phyloP scores from a whole-genome alignment of 1,140 invertebrate genomes.

The Melitaea cinxia region DNA sequence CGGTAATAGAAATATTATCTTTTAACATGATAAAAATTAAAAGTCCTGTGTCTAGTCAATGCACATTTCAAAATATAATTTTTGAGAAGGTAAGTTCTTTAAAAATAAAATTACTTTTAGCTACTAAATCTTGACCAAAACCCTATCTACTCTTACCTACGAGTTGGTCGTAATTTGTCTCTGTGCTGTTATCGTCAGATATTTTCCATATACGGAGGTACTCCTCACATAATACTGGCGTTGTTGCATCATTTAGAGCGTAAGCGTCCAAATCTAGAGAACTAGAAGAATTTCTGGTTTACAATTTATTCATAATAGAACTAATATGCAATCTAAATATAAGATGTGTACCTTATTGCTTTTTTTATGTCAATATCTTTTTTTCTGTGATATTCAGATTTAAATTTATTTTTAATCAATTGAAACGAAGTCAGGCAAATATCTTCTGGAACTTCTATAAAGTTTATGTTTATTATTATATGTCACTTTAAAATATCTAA shows the following conservation, averaged over 20 bases:
- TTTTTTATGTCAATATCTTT: conserved; percentile 53
- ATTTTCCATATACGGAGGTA: conserved; percentile 43
- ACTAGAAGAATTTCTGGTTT: conserved; percentile 42
- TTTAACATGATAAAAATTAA: no score
- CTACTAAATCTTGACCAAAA: not conserved
- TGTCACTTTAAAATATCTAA: not conserved
- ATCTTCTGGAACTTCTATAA: conserved; percentile 62
- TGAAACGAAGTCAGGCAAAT: conserved; percentile 57
- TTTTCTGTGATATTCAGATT: conserved; percentile 50
- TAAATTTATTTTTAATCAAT: conserved; percentile 50
- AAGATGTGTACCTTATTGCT: conserved; percentile 50
- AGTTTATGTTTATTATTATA: not conserved
- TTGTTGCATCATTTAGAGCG: conserved; percentile 46
- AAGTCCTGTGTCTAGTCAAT: no score
- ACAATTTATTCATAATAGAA: not conserved
- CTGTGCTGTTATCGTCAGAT: conserved; percentile 15
- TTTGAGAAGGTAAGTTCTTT: no score
- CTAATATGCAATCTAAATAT: not conserved
- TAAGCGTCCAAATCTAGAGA: conserved; percentile 58
- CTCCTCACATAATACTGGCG: conserved; percentile 55
- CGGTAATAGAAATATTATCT: no score
- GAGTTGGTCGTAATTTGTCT: conserved; percentile 36
- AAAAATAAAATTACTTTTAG: no score
- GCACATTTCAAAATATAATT: no score
- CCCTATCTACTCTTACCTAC: conserved; percentile 35